Base-by-base conservation (phyloP, 2,113 vertebrate species). In the Hippocampus abdominalis region DNA sequence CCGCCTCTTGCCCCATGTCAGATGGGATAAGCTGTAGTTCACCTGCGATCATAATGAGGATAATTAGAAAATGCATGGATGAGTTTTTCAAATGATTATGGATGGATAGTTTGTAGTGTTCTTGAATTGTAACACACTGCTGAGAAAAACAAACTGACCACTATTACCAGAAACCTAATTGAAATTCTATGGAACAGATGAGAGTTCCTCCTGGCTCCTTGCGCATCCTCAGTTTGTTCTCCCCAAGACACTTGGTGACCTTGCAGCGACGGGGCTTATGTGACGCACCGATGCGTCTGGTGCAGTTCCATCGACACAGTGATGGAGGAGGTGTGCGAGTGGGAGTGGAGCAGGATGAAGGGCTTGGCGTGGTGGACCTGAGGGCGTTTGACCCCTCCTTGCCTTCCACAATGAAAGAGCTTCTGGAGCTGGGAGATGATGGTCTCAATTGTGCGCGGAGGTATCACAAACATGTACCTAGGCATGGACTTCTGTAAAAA, bases 381-480 rank as follows among this genome's bases (percentile, higher is more conserved):
- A 95, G 89, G 44, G 82, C 87, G 3, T 97, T 94, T 1, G 94
- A 97, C 70, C 83, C 94, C 0, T 84, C 90, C 3, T 86, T 97
- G 82, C 95, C 96, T 4, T 91, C 83, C 1, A 95, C 91, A 0
- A 93, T 95, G 93, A 86, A 83, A 0, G 90, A 89, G 49, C 94
- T 98, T 79, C 89, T 98, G 75, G 93, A 95, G 81, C 84, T 82
- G 46, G 96, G 95, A 51, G 91, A 91, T 1, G 36, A 70, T 0
- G 84, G 91, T 15, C 82, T 97, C 57, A 86, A 92, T 2, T 81
- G 86, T 7, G 96, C 94, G 1, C 90, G 71, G 53, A 94, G 93
- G 92, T 93, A 77, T 54, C n/a, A 68, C 39, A 66, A 67, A 71
- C 11, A 67, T 20, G 48, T 8, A 49, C 20, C 10, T 13, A 44